These are phyloP conservation scores for Callaeas wilsoni DNA, from an alignment of 2,113 vertebrate species.

Conservation along the genomic window DNA sequence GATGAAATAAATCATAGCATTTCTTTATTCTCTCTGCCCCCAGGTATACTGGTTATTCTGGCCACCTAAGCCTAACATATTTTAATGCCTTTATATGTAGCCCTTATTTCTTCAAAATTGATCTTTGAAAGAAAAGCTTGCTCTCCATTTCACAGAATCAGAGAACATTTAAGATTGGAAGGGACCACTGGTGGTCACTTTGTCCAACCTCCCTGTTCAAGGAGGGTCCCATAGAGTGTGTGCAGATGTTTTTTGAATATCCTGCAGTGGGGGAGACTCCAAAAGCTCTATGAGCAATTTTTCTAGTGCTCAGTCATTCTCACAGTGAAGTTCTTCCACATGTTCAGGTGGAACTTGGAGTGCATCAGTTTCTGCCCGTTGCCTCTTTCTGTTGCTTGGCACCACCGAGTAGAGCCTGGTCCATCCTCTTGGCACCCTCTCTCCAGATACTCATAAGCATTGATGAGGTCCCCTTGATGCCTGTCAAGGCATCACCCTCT, in stretches of 20 bases:
- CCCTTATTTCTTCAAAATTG: not conserved
- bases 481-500: too few species aligned
- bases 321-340: not conserved
- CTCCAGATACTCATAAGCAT: not conserved
- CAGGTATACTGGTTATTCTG: not conserved
- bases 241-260: not conserved
- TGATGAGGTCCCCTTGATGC: not conserved
- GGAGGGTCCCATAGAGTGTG: not conserved
- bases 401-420: not conserved
- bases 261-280: not conserved
- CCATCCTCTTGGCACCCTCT: not conserved
- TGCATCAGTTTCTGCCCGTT: accelerated
- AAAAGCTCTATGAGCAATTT: not conserved
- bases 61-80: not conserved
- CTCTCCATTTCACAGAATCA: not conserved
- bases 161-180: not conserved
- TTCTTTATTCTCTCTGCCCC: not conserved
- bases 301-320: not conserved
- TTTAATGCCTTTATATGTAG: not conserved
- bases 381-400: not conserved
- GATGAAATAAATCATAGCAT: not conserved
- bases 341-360: not conserved
- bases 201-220: not conserved
- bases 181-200: not conserved
- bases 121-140: not conserved